These are phyloP conservation scores for Drosophila neoperkinsi DNA, from an alignment of 2,888 invertebrate genomes.

Conservation along the genomic window DNA sequence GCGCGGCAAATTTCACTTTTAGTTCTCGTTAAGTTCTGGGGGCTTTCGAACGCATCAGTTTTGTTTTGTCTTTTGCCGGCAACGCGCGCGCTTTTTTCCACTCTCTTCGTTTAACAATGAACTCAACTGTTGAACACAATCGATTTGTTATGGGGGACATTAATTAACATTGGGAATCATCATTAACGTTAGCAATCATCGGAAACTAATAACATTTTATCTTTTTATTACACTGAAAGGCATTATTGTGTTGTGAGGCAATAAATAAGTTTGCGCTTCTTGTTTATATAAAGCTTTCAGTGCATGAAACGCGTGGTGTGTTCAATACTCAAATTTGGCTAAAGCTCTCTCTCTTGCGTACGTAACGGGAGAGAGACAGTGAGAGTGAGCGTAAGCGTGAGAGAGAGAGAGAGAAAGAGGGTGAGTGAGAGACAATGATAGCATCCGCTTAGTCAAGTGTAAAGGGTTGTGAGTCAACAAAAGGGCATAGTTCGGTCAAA, in stretches of 20 bases:
- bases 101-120: not conserved
- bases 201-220: slow-evolving; percentile 9
- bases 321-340: slow-evolving; percentile 3
- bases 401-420: not conserved
- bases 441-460: not conserved
- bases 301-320: slow-evolving; percentile 58
- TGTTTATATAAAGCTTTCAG: slow-evolving; percentile 55
- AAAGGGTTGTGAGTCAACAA: slow-evolving; percentile 5
- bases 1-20: slow-evolving; percentile 16
- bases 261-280: slow-evolving; percentile 38
- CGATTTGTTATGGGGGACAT: not conserved
- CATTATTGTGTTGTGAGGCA: slow-evolving; percentile 22
- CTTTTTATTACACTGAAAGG: slow-evolving; percentile 31
- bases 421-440: not conserved
- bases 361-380: not conserved
- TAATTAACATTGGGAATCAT: slow-evolving; percentile 11
- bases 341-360: slow-evolving; percentile 15
- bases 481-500: slow-evolving; percentile 2
- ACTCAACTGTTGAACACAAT: not conserved
- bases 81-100: slow-evolving; percentile 20
- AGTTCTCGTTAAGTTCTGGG: slow-evolving; percentile 60
- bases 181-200: slow-evolving; percentile 7
- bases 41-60: slow-evolving; percentile 60
- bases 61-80: slow-evolving; percentile 46
- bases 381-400: not conserved